Evolutionary conservation across 2,888 invertebrate species (phyloP), one percentile per base, ranked within the genome.

Genomic region (Sphinx pinastri): DNA sequence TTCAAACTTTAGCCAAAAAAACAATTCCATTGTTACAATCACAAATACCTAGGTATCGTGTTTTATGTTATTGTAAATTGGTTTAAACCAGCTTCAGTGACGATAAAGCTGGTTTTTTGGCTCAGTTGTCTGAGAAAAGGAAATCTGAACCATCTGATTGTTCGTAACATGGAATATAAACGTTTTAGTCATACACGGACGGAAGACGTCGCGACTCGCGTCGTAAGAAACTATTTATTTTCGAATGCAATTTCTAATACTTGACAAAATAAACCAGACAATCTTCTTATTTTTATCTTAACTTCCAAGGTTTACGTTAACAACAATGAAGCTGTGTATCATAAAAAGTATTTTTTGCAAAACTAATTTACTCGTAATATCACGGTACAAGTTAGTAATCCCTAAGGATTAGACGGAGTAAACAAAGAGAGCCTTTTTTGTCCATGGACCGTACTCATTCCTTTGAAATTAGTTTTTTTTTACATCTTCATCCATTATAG

Each of bases 381-480:
- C 63, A 47, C 47, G 47, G 63, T 63, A 63, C 7, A 49, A 63
- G 63, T 63, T 63, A 49, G 63, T 63, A 49, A 63, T 63, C 63
- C 19, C 25, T 7, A 19, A 63, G 63, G 63, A 47, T 63, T 49
- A 63, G 6, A 49, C 14, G 49, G 49, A 49, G 63, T 63, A 63
- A 63, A 63, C 63, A 63, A 63, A 63, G 63, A 49, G 8, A 6
- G 16, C n/a, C 12, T 47, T 63, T 63, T 60, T 63, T 19, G 19
- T 19, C 49, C 63, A 19, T 16, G 49, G 19, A 63, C 63, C 63
- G 49, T 49, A 49, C 49, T 63, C 63, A 63, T 63, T 63, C 13
- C 49, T 63, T 63, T 49, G 63, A 49, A 49, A 63, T 63, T 60
- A 1, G 45, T 14, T 60, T 47, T 19, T 38, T 57, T 57, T 63